Base-by-base conservation (phyloP, 1,140 invertebrate genomes). In the Scaptomyza montana region DNA sequence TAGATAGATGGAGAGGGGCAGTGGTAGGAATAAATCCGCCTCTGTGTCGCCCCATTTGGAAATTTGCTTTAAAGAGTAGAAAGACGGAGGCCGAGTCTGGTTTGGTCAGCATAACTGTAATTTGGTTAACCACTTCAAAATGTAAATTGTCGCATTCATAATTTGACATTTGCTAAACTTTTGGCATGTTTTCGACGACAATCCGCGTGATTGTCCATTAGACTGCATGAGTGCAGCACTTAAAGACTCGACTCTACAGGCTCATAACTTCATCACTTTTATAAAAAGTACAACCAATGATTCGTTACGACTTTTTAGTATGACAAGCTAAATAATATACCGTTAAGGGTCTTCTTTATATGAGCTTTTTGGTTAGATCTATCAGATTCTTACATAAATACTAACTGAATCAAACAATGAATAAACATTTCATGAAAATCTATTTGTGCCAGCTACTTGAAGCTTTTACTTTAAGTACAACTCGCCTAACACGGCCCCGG, bases 111-210 rank as follows among this genome's bases (percentile, higher is more conserved):
- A 30, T 30, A 51, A 30, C 25, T 33, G 50, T n/a, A 8, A 51
- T 51, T 51, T 30, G 50, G 50, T 43, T 56, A 43, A 56, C 39
- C 54, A 39, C 54, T 28, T 13, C 10, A 56, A 43, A 56, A 19
- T 25, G 54, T n/a, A 45, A 56, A 43, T 56, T 56, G 54, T 56
- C 54, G 41, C 6, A 25, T 41, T 8, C 54, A 41, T 28, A 45
- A 56, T 56, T 56, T 41, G 16, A 12, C 19, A 56, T 51, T 25
- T 51, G 49, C 49, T 6, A 51, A 2, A 30, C 30, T 25, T 49
- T n/a, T 7, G 47, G 21, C 39, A 25, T 49, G 47, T 49, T 10
- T 28, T 12, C 12, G 12, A n/a, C 33, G 12, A n/a, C 33, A 36
- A 36, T 0, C 33, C 33, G 9, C 33, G 8, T 36, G 33, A 47